These are phyloP conservation scores for Chelonia mydas DNA, from an alignment of 2,797 vertebrate genomes.

Conservation along the genomic window DNA sequence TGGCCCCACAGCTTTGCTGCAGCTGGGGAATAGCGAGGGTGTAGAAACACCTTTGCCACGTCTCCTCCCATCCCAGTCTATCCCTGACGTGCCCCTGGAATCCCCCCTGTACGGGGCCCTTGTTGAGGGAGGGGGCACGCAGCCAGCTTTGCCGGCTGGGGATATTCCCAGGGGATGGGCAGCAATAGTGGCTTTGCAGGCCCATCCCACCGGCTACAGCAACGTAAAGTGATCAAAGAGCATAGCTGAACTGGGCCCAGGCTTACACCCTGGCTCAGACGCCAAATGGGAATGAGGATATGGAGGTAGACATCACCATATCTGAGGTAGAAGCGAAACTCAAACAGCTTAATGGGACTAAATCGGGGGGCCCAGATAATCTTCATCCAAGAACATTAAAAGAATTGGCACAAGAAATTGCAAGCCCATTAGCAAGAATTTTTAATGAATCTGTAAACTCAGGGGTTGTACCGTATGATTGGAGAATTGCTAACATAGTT, in stretches of 20 bases:
- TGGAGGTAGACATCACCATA: too few species aligned
- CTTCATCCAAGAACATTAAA: too few species aligned
- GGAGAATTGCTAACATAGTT: too few species aligned
- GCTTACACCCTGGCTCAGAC: neutral
- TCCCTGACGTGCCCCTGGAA: neutral
- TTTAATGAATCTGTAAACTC: too few species aligned
- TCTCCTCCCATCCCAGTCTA: neutral
- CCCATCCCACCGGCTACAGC: neutral
- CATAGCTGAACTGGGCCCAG: neutral
- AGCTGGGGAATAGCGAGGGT: neutral
- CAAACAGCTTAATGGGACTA: too few species aligned
- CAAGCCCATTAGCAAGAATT: too few species aligned
- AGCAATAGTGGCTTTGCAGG: neutral
- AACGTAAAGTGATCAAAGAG: neutral
- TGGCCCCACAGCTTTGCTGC: rapidly evolving
- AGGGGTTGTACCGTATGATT: too few species aligned
- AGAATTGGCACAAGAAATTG: too few species aligned
- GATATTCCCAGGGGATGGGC: neutral
- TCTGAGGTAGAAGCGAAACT: too few species aligned
- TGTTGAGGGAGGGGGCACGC: neutral
- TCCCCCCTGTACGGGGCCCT: neutral
- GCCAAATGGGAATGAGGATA: too few species aligned
- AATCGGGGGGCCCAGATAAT: too few species aligned
- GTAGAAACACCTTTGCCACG: neutral
- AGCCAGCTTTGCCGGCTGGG: neutral